Evolutionary conservation across 2,797 vertebrate genomes (phyloP).

Genomic region (Betta splendens): DNA sequence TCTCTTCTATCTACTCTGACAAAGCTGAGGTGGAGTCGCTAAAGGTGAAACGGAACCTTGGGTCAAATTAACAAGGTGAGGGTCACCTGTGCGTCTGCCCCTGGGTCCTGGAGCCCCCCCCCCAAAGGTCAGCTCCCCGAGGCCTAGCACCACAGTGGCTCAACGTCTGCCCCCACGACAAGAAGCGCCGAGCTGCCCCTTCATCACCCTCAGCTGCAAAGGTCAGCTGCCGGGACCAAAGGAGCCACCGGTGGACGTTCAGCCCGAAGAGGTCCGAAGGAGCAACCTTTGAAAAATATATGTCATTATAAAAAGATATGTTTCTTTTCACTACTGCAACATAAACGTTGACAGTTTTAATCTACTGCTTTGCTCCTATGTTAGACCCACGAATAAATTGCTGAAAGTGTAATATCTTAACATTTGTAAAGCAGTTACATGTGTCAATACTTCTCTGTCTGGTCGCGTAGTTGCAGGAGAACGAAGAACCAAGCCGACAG

Average conservation of each 20-base stretch:
- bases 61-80: conserved; percentile 36
- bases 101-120: conserved; percentile 3
- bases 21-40: conserved; percentile 3
- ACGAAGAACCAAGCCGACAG: conserved; percentile 7
- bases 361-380: neutral
- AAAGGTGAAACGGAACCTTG: conserved; percentile 69
- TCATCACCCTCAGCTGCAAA: conserved; percentile 51
- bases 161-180: conserved; percentile 24
- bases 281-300: too few species aligned
- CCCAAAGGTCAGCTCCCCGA: conserved; percentile 61
- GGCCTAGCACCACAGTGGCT: neutral
- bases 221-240: conserved; percentile 59
- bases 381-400: neutral
- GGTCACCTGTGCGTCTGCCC: conserved; percentile 41
- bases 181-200: neutral
- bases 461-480: neutral
- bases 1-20: conserved; percentile 25
- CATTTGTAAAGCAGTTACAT: neutral
- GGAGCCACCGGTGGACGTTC: conserved; percentile 4
- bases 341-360: too few species aligned
- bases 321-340: too few species aligned
- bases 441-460: neutral
- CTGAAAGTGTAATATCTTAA: too few species aligned
- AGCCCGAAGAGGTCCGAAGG: conserved; percentile 29
- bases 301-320: too few species aligned